A percentile compares a stretch with the other conserved stretches of the same genome.
These are phyloP conservation scores for Psittacula derbiana DNA, from an alignment of 2,797 vertebrate species.

Conservation along the genomic window DNA sequence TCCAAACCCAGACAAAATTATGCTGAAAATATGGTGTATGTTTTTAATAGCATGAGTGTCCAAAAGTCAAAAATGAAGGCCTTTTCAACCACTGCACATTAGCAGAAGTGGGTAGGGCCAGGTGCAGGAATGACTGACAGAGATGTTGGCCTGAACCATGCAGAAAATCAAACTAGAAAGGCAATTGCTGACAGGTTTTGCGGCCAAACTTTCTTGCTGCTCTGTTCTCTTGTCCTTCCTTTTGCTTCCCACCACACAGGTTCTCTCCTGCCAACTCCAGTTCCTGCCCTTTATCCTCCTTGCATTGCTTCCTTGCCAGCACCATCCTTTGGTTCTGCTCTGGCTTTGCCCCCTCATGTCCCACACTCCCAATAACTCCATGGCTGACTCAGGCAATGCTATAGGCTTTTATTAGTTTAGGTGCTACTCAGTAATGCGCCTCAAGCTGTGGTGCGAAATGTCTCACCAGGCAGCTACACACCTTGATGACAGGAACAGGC, in stretches of 20 bases:
- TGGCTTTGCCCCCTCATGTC: not conserved
- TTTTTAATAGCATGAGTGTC: not conserved
- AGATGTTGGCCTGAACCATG: not conserved
- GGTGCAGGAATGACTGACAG: not conserved
- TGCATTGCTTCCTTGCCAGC: not conserved
- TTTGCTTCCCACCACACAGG: not conserved
- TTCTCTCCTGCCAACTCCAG: not conserved
- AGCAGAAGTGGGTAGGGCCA: not conserved
- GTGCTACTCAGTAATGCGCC: not conserved
- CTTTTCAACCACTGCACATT: not conserved
- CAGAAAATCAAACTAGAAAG: not conserved
- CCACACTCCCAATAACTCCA: not conserved
- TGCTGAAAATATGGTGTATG: not conserved
- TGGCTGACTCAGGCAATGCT: not conserved
- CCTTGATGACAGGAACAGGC: not conserved
- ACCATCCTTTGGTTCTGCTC: not conserved
- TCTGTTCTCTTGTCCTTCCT: not conserved
- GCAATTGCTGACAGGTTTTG: not conserved
- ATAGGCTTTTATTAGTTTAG: not conserved
- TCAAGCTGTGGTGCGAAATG: accelerated
- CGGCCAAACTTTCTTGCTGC: not conserved
- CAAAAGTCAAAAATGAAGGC: not conserved
- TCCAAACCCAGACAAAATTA: not conserved
- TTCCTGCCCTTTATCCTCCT: not conserved
- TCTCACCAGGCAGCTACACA: not conserved